Evolutionary conservation across 2,797 vertebrate species (phyloP), one percentile per base, ranked within the genome.

Genomic region (Epinephelus coioides): DNA sequence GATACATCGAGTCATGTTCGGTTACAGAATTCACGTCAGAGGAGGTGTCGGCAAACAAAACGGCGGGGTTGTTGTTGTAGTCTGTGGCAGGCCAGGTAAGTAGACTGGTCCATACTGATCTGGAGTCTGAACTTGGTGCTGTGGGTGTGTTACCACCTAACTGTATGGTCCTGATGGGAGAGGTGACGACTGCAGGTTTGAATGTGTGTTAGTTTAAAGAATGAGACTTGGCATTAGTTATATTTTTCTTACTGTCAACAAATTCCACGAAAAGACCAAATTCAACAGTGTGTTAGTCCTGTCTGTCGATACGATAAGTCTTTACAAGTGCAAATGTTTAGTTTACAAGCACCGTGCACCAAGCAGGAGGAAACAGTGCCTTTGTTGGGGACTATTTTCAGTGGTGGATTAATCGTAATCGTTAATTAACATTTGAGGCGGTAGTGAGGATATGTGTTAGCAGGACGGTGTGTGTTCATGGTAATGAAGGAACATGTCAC

Each of bases 121-220:
- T 64, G 61, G 50, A 69, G 53, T 68, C 43, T 78, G 69, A 72
- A 10, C n/a, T 56, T 15, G 57, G 56, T 70, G 72, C 71, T 70
- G 73, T 73, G 44, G 55, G 44, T 0, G 2, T 61, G 0, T 69
- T 40, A 17, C 5, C 14, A 17, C 46, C 61, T 44, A 0, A 51
- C 50, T 47, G n/a, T 54, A 1, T 23, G 50, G 38, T 55, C 51
- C n/a, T 54, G 64, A 40, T 57, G 60, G 65, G 65, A 79, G 70
- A 62, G 12, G 25, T 12, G 69, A 30, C 1, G 6, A 44, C 30
- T 61, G 12, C 18, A 54, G 65, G 65, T 49, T 57, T 59, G n/a
- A 73, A 13, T 12, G 43, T 55, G 0, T 73, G 68, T 65, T 11
- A 2, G 38, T 30, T 68, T 73, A 40, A 69, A 68, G 30, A 30